These are phyloP conservation scores for Drosophila chauvacae DNA, from an alignment of 1,140 invertebrate genomes.

Conservation along the genomic window DNA sequence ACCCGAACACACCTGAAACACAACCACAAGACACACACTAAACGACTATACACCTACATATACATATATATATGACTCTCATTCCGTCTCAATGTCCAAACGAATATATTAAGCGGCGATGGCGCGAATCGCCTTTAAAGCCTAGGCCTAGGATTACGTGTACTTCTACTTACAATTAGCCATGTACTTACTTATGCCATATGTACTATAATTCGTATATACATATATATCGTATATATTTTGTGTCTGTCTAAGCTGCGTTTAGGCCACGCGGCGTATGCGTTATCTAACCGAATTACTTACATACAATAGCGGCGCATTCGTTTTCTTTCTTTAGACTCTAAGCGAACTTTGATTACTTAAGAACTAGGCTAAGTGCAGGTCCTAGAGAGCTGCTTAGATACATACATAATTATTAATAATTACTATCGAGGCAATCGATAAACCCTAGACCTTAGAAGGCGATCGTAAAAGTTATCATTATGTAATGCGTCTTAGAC, in stretches of 20 bases:
- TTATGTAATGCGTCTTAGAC: constrained; percentile 44
- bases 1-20: constrained; percentile 10
- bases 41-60: constrained; percentile 38
- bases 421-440: constrained; percentile 28
- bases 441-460: constrained; percentile 42
- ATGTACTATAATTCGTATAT: constrained; percentile 41
- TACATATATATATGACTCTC: constrained; percentile 45
- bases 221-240: constrained; percentile 48
- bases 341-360: constrained; percentile 57
- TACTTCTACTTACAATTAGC: constrained; percentile 60
- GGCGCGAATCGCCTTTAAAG: constrained; percentile 29
- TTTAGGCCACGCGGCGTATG: constrained; percentile 65
- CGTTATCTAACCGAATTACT: constrained; percentile 58
- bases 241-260: constrained; percentile 54
- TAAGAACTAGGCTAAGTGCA: constrained; percentile 70
- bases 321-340: constrained; percentile 59
- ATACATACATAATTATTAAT: constrained; percentile 7
- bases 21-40: constrained; percentile 31
- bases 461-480: constrained; percentile 40
- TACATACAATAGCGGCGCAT: constrained; percentile 47
- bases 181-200: constrained; percentile 46
- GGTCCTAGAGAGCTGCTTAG: constrained; percentile 75
- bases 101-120: constrained; percentile 50
- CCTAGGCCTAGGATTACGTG: constrained; percentile 72
- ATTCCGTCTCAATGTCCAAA: constrained; percentile 80